Base-by-base conservation (phyloP, 2,797 vertebrate species). In the Silurus aristotelis region DNA sequence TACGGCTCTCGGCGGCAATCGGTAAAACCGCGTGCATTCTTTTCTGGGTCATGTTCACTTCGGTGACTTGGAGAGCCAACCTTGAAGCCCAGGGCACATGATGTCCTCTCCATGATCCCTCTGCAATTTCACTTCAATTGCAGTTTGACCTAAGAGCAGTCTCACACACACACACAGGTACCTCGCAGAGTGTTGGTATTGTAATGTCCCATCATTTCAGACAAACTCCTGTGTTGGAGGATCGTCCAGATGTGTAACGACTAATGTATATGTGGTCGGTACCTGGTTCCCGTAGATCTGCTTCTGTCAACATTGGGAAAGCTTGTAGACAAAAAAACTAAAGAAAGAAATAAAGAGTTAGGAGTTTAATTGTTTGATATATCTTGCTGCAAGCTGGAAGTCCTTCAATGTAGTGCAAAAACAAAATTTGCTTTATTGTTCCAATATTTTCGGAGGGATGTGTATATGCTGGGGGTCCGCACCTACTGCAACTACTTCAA, bases 11-110 rank as follows among this genome's bases (percentile, higher is more conserved):
- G 31, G 20, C 56, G 66, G 67, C 52, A 20, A 64, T 87, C 60
- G 6, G 63, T 76, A 64, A 67, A 60, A 81, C 31, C 22, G 68
- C 52, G 83, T 25, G 31, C 80, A 82, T 86, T 88, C 83, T 83
- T 83, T 83, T 83, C 72, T 87, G 77, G 83, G 79, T 88, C 80
- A 89, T 70, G 64, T 80, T 89, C 80, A 81, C 52, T 80, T 84
- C 63, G n/a, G 80, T 76, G 78, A 87, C 70, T 80, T 80, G 73
- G 22, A 64, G 46, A 56, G 58, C 56, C 52, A 52, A 60, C 83
- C 86, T 87, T 90, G 86, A 88, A 20, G 78, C 72, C 76, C 85
- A 83, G 70, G 55, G 58, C 85, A 87, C 66, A 86, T 19, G 31
- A 71, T 81, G 78, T 76, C 82, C 58, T 56, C 17, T 56, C 55